Conservation (phyloP, 2,888 invertebrate species). For the Heliconius charithonia region DNA sequence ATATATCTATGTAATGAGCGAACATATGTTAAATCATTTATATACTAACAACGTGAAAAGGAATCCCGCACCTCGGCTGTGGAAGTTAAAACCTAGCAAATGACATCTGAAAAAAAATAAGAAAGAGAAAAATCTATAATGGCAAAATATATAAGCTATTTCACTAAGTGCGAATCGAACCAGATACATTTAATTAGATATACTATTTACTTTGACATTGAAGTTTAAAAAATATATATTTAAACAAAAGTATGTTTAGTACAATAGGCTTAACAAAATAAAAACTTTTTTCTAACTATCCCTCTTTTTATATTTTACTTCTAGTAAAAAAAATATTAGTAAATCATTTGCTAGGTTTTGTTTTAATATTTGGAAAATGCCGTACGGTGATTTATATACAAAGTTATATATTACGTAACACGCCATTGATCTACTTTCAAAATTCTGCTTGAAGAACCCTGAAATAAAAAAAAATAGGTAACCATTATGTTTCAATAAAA, state of each 20-base stretch:
- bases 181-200: too few species aligned
- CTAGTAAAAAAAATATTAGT: background rate
- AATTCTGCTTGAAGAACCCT: slow-evolving; percentile 55
- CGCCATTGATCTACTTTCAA: slow-evolving; percentile 48
- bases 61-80: slow-evolving; percentile 16
- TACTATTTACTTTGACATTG: background rate
- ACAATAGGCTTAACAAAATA: background rate
- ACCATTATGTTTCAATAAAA: too few species aligned
- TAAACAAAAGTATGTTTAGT: background rate
- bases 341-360: slow-evolving; percentile 14
- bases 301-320: background rate
- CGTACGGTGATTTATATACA: slow-evolving; percentile 47
- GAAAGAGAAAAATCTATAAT: too few species aligned
- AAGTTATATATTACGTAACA: slow-evolving; percentile 58
- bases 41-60: slow-evolving; percentile 23
- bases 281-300: background rate
- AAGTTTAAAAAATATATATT: background rate
- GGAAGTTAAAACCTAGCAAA: slow-evolving; percentile 10
- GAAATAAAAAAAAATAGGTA: slow-evolving; percentile 37
- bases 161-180: background rate
- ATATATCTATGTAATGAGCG: slow-evolving; percentile 25
- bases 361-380: background rate
- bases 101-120: background rate
- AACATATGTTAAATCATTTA: slow-evolving; percentile 27
- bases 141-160: background rate